Evolutionary conservation across 2,113 vertebrate genomes (phyloP).

Genomic region (Eudyptes chrysolophus): DNA sequence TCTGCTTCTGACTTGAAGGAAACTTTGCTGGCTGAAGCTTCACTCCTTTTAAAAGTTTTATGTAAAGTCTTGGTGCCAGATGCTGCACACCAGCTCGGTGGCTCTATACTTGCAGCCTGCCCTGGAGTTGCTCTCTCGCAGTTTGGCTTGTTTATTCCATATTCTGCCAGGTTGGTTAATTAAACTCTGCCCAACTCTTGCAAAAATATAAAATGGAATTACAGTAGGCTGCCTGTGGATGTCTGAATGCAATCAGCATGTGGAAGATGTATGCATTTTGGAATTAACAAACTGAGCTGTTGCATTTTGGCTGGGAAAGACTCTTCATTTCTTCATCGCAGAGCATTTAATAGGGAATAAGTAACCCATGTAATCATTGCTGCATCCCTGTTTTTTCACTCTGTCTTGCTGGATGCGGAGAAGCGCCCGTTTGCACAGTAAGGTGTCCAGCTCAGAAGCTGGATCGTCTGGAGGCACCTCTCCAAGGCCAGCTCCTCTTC

Average conservation of each 20-base stretch:
- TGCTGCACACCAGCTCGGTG: background rate
- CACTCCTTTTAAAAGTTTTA: background rate
- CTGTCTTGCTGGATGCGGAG: rapidly evolving
- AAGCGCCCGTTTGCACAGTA: rapidly evolving
- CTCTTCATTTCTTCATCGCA: background rate
- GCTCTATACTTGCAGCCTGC: background rate
- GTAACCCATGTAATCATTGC: background rate
- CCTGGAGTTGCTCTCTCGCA: background rate
- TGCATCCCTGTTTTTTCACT: background rate
- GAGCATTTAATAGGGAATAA: background rate
- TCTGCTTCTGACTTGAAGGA: background rate
- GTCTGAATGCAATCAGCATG: background rate
- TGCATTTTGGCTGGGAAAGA: background rate
- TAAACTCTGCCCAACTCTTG: background rate
- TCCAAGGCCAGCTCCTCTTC: background rate
- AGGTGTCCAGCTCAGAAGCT: background rate
- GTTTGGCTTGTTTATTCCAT: background rate
- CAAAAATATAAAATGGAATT: background rate
- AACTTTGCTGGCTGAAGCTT: background rate
- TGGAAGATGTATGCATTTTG: background rate
- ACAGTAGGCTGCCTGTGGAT: background rate
- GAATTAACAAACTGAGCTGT: background rate
- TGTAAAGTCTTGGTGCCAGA: background rate
- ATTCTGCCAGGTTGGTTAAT: background rate
- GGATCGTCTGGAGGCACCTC: background rate